phyloP scores from a whole-genome alignment of 2,888 invertebrate genomes.

The Nymphalis urticae region DNA sequence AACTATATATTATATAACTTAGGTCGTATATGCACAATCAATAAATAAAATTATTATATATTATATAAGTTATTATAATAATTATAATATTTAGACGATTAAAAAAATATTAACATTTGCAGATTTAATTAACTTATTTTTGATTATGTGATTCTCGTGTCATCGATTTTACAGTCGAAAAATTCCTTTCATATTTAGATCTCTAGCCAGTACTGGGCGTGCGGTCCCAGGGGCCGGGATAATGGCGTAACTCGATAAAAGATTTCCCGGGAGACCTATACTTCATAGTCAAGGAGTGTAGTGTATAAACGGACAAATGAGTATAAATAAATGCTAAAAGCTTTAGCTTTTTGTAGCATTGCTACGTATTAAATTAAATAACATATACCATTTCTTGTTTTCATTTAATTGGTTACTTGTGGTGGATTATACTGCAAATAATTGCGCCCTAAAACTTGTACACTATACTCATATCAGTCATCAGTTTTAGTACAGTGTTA shows the following conservation, averaged over 20 bases:
- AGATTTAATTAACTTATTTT: neutral
- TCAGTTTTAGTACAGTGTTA: too few species aligned
- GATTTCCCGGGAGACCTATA: slow-evolving; percentile 70
- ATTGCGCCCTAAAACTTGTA: too few species aligned
- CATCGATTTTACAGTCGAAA: slow-evolving; percentile 6
- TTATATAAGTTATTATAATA: too few species aligned
- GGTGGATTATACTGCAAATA: too few species aligned
- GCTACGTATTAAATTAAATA: neutral
- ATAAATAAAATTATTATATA: too few species aligned
- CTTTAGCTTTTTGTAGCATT: too few species aligned
- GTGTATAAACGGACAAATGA: neutral
- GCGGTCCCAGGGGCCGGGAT: slow-evolving; percentile 41
- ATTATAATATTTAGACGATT: too few species aligned
- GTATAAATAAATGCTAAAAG: neutral
- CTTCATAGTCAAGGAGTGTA: slow-evolving; percentile 43
- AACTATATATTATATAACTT: too few species aligned
- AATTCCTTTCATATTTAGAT: slow-evolving; percentile 28
- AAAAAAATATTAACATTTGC: too few species aligned
- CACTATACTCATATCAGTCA: too few species aligned
- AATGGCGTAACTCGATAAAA: slow-evolving; percentile 76
- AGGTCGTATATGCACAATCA: too few species aligned
- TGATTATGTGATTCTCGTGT: neutral
- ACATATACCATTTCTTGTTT: neutral
- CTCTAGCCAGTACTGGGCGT: slow-evolving; percentile 14
- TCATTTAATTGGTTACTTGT: too few species aligned